phyloP scores from a whole-genome alignment of 2,888 invertebrate genomes.

The Pollenia amentaria region DNA sequence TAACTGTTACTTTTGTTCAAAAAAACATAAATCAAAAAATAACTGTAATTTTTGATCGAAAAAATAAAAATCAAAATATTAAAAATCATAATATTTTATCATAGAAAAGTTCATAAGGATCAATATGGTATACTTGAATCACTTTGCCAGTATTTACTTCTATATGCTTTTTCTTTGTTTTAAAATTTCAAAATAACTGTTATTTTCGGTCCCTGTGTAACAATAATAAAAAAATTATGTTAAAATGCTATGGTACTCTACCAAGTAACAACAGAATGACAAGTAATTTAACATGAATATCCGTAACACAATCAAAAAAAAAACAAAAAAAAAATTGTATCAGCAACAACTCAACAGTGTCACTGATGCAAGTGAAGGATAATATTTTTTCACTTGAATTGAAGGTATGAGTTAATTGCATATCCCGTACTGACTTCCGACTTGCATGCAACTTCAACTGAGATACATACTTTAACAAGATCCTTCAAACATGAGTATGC shows the following conservation, averaged over 20 bases:
- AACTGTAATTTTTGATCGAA: too few relatives aligned
- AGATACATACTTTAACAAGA: constrained; percentile 2
- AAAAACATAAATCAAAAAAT: too few relatives aligned
- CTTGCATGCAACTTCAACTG: not conserved
- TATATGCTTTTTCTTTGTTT: too few relatives aligned
- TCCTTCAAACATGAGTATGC: not conserved
- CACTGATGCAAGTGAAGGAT: constrained; percentile 45
- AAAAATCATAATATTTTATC: too few relatives aligned
- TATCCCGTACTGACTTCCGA: not conserved
- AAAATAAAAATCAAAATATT: too few relatives aligned
- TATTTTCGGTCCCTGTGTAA: too few relatives aligned
- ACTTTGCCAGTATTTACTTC: too few relatives aligned
- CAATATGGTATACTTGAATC: too few relatives aligned
- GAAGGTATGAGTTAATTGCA: constrained; percentile 39
- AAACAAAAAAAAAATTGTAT: not conserved
- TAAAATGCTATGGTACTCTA: constrained; percentile 6
- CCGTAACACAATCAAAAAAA: constrained; percentile 3
- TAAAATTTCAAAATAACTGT: too few relatives aligned
- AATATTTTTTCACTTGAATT: constrained; percentile 51
- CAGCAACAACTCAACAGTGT: constrained; percentile 8
- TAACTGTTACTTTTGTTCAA: too few relatives aligned
- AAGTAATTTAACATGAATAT: constrained; percentile 64
- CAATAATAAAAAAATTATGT: constrained; percentile 28
- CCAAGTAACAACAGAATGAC: constrained; percentile 50
- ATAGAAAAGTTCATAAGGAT: too few relatives aligned